Base-by-base conservation (phyloP, 2,888 invertebrate species). In the Seira sanloemensis region DNA sequence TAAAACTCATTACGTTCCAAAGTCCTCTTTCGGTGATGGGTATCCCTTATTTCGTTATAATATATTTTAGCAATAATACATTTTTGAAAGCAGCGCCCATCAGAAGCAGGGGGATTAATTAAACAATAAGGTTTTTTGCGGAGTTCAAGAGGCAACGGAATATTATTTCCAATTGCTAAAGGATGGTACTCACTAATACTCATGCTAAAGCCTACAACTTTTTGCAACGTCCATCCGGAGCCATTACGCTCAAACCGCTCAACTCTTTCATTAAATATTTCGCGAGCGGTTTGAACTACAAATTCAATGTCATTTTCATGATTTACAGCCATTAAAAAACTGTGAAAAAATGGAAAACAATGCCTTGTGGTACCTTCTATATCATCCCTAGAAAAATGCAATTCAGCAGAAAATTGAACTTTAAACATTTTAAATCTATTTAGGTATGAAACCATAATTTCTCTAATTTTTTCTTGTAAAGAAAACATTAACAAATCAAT, bases 241-340 rank as follows among this genome's bases (percentile, higher is more conserved):
- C 76, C 76, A 7, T 23, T 18, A 4, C 76, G 0, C 19, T 76
- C 66, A 18, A 67, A 76, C 24, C 21, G 2, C 67, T 76, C 76
- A n/a, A 76, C 46, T 50, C 76, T 66, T 24, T 67, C 46, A 18
- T 24, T 18, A 18, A 76, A 76, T 7, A 50, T 16, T 23, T 66
- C 67, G 7, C 65, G 37, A 27, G 76, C 37, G 4, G 66, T 67
- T 16, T 27, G 21, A 46, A 67, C 50, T 24, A 50, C 66, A 76
- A 76, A 76, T 16, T 76, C 1, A 18, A 67, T 25, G 23, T 75
- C 75, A 23, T 16, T 66, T 19, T 16, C 27, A 76, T 65, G 37
- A 18, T 76, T 76, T n/a, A 76, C 76, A 0, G 46, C 50, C 46
- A 76, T 37, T 23, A 76, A 50, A 50, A 76, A 76, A 2, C 76